Conservation (phyloP, 2,113 vertebrate genomes). For the Sapayoa aenigma region DNA sequence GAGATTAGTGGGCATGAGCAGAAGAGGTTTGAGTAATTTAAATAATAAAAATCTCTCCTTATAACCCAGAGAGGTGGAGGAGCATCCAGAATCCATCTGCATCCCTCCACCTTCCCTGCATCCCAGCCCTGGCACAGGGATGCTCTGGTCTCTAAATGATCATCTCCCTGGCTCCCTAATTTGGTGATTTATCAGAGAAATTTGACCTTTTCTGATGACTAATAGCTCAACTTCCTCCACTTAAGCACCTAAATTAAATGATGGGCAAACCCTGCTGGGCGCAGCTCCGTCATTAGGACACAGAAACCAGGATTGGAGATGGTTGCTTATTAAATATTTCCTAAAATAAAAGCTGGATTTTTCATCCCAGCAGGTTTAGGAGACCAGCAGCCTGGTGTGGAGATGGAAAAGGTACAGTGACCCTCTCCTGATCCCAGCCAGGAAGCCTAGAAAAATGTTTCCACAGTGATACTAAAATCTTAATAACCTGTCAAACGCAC, state of each 20-base stretch:
- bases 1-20: neutral
- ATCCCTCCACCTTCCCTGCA: neutral
- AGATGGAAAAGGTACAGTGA: neutral
- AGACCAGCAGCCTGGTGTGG: neutral
- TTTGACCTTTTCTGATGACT: neutral
- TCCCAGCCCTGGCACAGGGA: neutral
- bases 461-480: constrained; percentile 45
- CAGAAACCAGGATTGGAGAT: neutral
- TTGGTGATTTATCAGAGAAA: neutral
- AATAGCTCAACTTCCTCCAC: neutral
- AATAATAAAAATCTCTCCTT: neutral
- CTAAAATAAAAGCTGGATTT: neutral
- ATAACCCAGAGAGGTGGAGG: neutral
- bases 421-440: neutral
- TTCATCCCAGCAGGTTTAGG: neutral
- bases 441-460: constrained; percentile 47
- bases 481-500: constrained; percentile 25
- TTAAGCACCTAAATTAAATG: neutral
- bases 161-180: neutral
- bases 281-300: neutral
- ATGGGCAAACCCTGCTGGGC: neutral
- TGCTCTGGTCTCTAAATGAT: neutral
- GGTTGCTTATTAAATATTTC: neutral
- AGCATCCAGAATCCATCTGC: neutral
- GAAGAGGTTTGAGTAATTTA: neutral